phyloP scores from a whole-genome alignment of 2,113 vertebrate species.

The Neoarius graeffei region DNA sequence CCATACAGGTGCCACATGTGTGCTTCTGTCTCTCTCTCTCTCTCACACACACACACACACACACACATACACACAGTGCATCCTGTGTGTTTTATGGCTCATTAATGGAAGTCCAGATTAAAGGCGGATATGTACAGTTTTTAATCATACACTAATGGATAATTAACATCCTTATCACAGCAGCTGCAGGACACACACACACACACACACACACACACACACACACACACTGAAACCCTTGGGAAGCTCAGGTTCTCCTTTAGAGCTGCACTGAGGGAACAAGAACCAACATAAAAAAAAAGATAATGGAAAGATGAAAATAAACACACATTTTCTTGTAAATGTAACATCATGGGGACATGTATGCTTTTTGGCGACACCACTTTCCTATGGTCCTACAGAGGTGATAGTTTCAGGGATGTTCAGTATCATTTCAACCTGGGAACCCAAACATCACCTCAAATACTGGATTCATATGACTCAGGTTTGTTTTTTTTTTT shows the following conservation, averaged over 20 bases:
- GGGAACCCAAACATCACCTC: not conserved
- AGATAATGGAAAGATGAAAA: not conserved
- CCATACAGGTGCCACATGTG: no score
- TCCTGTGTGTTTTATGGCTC: slow-evolving; percentile 8
- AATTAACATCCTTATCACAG: slow-evolving; percentile 26
- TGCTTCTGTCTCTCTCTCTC: not conserved
- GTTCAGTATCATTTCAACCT: not conserved
- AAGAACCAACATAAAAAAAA: slow-evolving; percentile 1
- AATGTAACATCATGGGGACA: not conserved
- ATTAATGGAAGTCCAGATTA: slow-evolving; percentile 10
- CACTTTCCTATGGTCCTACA: not conserved
- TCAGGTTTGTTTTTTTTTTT: not conserved
- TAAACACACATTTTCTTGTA: not conserved
- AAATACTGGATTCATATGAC: not conserved
- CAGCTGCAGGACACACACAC: slow-evolving; percentile 1
- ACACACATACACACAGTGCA: not conserved
- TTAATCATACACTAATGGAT: slow-evolving; percentile 11
- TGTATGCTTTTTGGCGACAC: not conserved
- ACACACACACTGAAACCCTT: slow-evolving; percentile 1
- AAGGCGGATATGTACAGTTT: slow-evolving; percentile 2
- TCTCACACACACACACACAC: not conserved
- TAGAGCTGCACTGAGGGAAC: not conserved
- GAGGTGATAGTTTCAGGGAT: not conserved
- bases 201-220: no score
- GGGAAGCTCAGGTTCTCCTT: slow-evolving; percentile 23